Evolutionary conservation across 1,140 invertebrate species (phyloP).

Genomic region (Oryzaephilus surinamensis): DNA sequence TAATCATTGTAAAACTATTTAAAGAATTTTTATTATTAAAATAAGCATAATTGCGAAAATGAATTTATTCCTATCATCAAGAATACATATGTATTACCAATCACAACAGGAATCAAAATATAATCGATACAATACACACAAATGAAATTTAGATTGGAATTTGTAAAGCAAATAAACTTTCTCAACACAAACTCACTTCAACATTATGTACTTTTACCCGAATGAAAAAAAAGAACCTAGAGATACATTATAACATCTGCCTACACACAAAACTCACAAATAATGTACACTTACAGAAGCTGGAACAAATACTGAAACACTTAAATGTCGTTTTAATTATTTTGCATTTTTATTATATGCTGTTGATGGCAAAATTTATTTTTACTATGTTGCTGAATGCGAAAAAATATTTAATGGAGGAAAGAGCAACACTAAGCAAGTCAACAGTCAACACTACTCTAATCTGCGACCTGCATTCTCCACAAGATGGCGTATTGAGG

Average conservation of each 20-base stretch:
- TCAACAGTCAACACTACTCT: neutral
- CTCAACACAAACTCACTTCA: slow-evolving; percentile 1
- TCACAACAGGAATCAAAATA: neutral
- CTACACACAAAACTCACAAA: neutral
- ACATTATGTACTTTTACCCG: neutral
- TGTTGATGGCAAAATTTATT: no score
- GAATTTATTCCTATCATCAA: neutral
- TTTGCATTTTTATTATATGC: neutral
- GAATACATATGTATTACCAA: neutral
- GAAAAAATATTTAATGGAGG: neutral
- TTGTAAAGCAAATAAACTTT: slow-evolving; percentile 8
- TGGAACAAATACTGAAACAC: slow-evolving; percentile 3
- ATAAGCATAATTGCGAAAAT: neutral
- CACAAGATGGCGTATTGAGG: neutral
- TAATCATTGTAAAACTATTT: slow-evolving; percentile 12
- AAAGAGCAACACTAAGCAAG: neutral
- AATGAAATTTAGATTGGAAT: slow-evolving; percentile 16
- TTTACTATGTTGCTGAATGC: no score
- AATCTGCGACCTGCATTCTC: slow-evolving; percentile 2
- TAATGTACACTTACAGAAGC: slow-evolving; percentile 10
- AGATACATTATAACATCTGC: no score
- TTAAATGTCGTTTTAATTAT: neutral
- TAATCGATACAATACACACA: neutral
- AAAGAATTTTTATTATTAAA: slow-evolving; percentile 6
- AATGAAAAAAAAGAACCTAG: no score